Conservation (phyloP, 2,113 vertebrate species). For the Pachyramphus minor region DNA sequence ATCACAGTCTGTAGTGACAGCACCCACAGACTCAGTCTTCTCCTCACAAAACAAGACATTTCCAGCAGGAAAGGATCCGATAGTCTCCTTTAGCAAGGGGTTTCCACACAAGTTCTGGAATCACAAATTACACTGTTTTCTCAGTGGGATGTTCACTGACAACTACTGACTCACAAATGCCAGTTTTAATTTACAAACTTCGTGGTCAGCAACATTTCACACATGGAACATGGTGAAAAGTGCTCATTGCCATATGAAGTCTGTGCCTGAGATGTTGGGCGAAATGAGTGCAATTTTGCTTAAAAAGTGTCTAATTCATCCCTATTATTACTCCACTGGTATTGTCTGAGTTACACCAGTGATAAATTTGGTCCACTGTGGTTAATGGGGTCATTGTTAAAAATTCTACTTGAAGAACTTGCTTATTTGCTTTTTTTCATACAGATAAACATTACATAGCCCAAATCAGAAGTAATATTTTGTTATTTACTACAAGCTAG, state of each 20-base stretch:
- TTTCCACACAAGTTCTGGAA: background rate
- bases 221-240: conserved; percentile 9
- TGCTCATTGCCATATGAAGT: background rate
- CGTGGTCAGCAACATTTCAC: conserved; percentile 16
- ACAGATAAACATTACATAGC: background rate
- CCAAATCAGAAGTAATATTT: background rate
- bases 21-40: background rate
- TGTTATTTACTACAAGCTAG: background rate
- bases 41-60: background rate
- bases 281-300: background rate
- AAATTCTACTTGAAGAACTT: background rate
- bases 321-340: background rate
- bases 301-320: background rate
- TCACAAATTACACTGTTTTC: background rate
- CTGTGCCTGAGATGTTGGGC: background rate
- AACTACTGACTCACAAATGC: background rate
- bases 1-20: background rate
- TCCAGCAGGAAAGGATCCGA: background rate
- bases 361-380: background rate
- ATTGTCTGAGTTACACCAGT: background rate
- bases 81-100: background rate
- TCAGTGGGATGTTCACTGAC: background rate
- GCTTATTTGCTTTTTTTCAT: background rate
- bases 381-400: background rate
- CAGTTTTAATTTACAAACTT: conserved; percentile 26